Evolutionary conservation across 2,797 vertebrate genomes (phyloP).

Genomic region (Sebastes itinus): DNA sequence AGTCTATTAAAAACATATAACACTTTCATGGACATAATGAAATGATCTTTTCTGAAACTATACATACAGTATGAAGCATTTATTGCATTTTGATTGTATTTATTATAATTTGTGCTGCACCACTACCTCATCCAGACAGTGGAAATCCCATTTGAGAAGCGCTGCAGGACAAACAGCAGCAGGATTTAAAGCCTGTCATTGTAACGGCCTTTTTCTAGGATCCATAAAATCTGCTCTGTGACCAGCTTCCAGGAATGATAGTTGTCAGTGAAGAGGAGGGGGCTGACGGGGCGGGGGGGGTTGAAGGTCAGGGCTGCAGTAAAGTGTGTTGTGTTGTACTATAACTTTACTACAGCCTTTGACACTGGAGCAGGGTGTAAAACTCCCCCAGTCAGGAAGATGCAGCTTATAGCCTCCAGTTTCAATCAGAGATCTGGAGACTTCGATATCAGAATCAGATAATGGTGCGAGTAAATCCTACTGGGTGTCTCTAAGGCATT

Average conservation of each 20-base stretch:
- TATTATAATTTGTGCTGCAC: neutral
- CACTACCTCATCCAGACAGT: neutral
- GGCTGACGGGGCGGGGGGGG: neutral
- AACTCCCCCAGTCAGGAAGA: neutral
- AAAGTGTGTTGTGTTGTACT: neutral
- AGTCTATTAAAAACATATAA: neutral
- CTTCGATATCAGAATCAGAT: neutral
- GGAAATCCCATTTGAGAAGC: neutral
- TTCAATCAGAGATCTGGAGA: neutral
- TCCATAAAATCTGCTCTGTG: constrained; percentile 24
- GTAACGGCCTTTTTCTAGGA: neutral
- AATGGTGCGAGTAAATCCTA: too few relatives aligned
- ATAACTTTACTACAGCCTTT: neutral
- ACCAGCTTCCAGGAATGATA: neutral
- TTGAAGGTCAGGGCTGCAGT: constrained; percentile 5
- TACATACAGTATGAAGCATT: neutral
- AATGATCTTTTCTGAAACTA: neutral
- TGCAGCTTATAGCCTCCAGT: neutral
- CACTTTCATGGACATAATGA: neutral
- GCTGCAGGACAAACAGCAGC: neutral
- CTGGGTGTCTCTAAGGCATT: too few relatives aligned
- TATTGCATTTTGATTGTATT: neutral
- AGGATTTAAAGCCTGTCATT: constrained; percentile 3
- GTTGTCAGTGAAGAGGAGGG: neutral
- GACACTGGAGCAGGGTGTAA: neutral